Evolutionary conservation across 2,113 vertebrate genomes (phyloP), one percentile per base, ranked within the genome.

Genomic region (Plecotus auritus): DNA sequence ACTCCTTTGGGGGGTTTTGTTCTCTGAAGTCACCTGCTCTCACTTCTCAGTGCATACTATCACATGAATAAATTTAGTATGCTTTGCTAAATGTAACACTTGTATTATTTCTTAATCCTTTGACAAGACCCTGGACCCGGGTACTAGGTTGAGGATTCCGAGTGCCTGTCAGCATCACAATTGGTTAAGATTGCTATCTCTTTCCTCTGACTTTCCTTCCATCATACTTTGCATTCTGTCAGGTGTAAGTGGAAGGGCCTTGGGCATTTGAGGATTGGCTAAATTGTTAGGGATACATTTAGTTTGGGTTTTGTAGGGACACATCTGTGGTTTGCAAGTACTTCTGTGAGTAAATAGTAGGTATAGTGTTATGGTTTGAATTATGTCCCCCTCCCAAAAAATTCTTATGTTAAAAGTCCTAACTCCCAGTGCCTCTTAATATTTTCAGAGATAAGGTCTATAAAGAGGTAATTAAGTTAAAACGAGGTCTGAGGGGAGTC

Each of bases 271-370:
- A 59, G 56, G 45, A 85, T 67, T 92, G 35, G 40, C 59, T 92
- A 67, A 89, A 14, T 1, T 78, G 28, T 17, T 67, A 40, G 32
- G 30, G 40, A 67, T 90, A 77, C 30, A 72, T 85, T 78, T 95
- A 94, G 73, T 56, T 47, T 78, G 70, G 64, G 61, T 40, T 91
- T 82, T 74, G 40, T 69, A 64, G 14, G 28, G 81, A 30, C 54
- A 72, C 7, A n/a, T 81, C 64, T 42, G 32, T 66, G 30, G 13
- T 90, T 88, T 85, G 14, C 28, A 64, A 13, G 95, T 88, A 92
- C 61, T 81, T 92, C 76, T 96, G 20, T 95, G 64, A 93, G 77
- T 85, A 67, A 86, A 91, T 64, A 95, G 35, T 74, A 89, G 45
- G 26, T 72, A 87, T 47, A 67, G 45, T 67, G 20, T 92, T 90